A percentile compares a stretch with the other conserved stretches of the same genome.
These are phyloP conservation scores for Raja brachyura DNA, from an alignment of 2,113 vertebrate species.

Conservation along the genomic window DNA sequence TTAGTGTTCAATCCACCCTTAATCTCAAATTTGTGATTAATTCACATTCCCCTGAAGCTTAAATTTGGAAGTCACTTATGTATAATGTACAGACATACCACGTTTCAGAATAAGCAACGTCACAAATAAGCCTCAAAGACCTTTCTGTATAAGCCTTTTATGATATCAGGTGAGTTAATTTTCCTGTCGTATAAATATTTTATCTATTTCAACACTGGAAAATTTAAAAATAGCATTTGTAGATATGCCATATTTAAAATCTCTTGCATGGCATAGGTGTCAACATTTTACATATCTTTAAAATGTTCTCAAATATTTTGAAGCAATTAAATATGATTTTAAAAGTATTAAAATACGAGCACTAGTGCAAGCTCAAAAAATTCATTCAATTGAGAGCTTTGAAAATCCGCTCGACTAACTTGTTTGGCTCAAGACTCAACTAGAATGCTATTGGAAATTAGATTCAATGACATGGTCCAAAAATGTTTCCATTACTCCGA, in stretches of 20 bases:
- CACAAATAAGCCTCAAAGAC: background rate
- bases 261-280: background rate
- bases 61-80: too few species aligned
- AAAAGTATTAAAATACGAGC: background rate
- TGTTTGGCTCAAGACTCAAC: background rate
- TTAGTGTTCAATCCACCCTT: background rate
- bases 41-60: background rate
- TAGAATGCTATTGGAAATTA: background rate
- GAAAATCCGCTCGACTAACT: background rate
- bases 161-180: background rate
- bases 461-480: background rate
- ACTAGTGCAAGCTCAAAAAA: background rate
- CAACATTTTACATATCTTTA: background rate
- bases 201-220: background rate
- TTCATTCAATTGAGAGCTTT: background rate
- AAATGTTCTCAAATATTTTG: background rate
- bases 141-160: background rate
- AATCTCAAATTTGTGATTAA: background rate
- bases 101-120: background rate
- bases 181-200: background rate
- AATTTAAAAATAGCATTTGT: background rate
- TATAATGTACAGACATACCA: background rate
- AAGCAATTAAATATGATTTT: background rate
- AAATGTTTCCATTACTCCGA: background rate
- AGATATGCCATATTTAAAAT: background rate